phyloP scores from a whole-genome alignment of 2,113 vertebrate species.

The Ifrita kowaldi region DNA sequence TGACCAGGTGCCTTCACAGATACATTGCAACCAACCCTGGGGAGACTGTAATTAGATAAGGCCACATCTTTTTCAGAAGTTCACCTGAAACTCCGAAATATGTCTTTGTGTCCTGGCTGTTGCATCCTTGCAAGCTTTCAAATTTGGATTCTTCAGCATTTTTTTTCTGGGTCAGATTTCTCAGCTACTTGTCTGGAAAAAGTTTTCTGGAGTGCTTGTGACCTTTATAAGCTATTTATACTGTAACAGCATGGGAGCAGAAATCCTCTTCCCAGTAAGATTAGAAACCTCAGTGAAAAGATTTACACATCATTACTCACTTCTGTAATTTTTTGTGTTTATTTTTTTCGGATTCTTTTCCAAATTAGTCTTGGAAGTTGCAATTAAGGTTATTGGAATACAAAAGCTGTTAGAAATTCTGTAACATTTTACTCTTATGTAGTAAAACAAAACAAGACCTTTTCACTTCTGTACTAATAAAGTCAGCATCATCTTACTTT shows the following conservation, averaged over 20 bases:
- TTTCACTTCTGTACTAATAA: neutral
- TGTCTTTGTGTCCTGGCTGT: neutral
- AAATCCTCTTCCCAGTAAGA: neutral
- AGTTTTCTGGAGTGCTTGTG: neutral
- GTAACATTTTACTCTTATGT: rapidly evolving
- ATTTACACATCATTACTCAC: neutral
- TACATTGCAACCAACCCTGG: neutral
- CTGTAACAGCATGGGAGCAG: neutral
- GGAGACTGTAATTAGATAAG: neutral
- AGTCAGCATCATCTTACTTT: neutral
- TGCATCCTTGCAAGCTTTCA: neutral
- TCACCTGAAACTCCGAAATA: neutral
- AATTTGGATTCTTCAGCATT: neutral
- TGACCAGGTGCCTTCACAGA: neutral
- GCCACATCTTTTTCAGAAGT: neutral
- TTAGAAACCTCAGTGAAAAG: neutral
- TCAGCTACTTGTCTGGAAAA: neutral
- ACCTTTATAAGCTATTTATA: neutral
- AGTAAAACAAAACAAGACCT: neutral
- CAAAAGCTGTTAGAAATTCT: neutral
- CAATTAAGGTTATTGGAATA: neutral
- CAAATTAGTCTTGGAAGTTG: neutral
- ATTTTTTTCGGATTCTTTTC: neutral
- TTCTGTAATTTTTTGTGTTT: neutral
- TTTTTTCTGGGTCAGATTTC: neutral